A percentile compares a stretch with the other conserved stretches of the same genome.
These are phyloP conservation scores for Bombus fervidus DNA, from an alignment of 1,140 invertebrate species.

Conservation along the genomic window DNA sequence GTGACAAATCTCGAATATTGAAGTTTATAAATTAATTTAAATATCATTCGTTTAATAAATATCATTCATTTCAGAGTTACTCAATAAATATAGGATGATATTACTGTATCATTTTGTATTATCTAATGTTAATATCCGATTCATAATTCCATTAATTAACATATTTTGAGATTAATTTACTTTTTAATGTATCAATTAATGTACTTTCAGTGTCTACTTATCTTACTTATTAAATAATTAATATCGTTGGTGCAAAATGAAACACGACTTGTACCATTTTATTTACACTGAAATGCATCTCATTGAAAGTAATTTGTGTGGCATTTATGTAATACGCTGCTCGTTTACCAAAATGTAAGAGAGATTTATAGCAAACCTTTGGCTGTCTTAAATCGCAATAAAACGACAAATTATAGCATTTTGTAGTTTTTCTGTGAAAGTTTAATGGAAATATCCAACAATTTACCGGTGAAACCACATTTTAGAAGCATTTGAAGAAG, in stretches of 20 bases:
- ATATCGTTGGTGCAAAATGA: fast-evolving
- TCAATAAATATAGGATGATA: too few relatives aligned
- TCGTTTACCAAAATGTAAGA: not conserved
- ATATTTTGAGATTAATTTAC: too few relatives aligned
- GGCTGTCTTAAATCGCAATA: not conserved
- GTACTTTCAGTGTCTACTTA: not conserved
- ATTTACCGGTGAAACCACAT: not conserved
- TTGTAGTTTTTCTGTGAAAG: not conserved
- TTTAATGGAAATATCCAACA: not conserved
- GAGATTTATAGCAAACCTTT: not conserved
- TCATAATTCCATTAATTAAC: too few relatives aligned
- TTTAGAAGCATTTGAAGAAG: not conserved
- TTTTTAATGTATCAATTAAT: too few relatives aligned
- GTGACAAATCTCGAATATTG: not conserved
- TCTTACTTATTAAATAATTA: not conserved
- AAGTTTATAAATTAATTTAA: not conserved
- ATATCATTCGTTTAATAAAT: not conserved
- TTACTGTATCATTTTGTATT: too few relatives aligned
- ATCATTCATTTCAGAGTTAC: too few relatives aligned
- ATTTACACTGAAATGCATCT: not conserved
- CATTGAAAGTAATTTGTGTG: not conserved
- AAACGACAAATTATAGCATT: not conserved
- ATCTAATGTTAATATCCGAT: not conserved
- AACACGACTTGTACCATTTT: not conserved
- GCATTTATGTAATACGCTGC: not conserved